phyloP scores from a whole-genome alignment of 2,888 invertebrate genomes.

The Deladenus siricidicola region DNA sequence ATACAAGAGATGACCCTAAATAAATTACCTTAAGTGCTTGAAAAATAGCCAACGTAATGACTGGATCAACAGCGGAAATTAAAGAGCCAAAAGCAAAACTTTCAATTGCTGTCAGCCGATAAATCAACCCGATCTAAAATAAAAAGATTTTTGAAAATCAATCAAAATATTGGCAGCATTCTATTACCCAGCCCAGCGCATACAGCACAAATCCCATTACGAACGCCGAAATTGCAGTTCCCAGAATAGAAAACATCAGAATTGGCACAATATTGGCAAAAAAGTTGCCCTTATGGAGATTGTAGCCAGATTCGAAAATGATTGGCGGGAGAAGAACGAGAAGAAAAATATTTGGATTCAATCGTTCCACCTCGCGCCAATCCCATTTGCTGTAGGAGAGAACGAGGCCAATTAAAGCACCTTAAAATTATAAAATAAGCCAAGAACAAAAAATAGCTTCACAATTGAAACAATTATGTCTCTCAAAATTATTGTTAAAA shows the following conservation, averaged over 20 bases:
- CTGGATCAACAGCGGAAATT: constrained; percentile 97
- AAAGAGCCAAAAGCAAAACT: constrained; percentile 96
- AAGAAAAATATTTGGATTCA: constrained; percentile 95
- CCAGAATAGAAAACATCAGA: constrained; percentile 89
- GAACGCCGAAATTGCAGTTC: constrained; percentile 93
- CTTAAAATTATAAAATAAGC: constrained; percentile 20
- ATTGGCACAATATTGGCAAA: constrained; percentile 91
- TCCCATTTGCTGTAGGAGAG: constrained; percentile 43
- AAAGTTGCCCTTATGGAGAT: constrained; percentile 38
- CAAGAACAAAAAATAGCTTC: not conserved
- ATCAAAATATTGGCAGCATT: not conserved
- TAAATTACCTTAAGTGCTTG: constrained; percentile 59
- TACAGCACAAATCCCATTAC: constrained; percentile 93
- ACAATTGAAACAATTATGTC: no score
- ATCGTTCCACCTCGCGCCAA: constrained; percentile 71
- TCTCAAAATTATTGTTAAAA: no score
- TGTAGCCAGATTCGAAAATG: constrained; percentile 70
- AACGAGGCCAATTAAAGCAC: constrained; percentile 44
- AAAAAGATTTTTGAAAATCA: not conserved
- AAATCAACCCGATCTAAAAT: constrained; percentile 64
- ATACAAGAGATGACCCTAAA: no score
- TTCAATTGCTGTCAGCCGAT: constrained; percentile 83
- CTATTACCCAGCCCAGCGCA: constrained; percentile 75
- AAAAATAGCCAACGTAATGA: constrained; percentile 96
- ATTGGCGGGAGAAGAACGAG: constrained; percentile 91